A percentile compares a stretch with the other conserved stretches of the same genome.
Conservation (phyloP, 2,797 vertebrate species). For the Loris lydekkerianus region DNA sequence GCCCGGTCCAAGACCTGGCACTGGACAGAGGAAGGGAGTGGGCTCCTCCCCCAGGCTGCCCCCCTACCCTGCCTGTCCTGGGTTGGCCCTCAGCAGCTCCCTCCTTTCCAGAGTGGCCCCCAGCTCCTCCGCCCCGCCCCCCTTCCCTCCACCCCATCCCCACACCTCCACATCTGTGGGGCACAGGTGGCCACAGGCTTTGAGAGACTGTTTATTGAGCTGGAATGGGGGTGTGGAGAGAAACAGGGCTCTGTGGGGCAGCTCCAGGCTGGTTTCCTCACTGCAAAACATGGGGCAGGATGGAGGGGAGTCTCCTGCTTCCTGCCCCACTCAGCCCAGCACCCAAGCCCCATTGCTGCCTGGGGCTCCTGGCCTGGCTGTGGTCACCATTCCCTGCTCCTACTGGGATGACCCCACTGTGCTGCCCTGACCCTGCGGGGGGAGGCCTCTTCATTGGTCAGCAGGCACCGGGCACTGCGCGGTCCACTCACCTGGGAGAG, state of each 20-base stretch:
- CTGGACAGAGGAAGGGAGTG: neutral
- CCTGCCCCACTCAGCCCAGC: too few relatives aligned
- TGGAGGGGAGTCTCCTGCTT: too few relatives aligned
- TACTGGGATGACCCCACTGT: neutral
- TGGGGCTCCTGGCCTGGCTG: accelerated
- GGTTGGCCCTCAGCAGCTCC: too few relatives aligned
- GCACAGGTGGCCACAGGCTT: too few relatives aligned
- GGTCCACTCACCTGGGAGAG: neutral
- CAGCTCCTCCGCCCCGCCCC: too few relatives aligned
- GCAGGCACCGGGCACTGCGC: accelerated
- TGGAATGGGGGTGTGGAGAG: neutral
- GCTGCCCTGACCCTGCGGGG: neutral
- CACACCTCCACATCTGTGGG: too few relatives aligned
- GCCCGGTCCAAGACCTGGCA: too few relatives aligned
- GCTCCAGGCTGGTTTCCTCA: neutral
- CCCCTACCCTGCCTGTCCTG: too few relatives aligned
- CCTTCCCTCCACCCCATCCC: too few relatives aligned
- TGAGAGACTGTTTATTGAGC: neutral
- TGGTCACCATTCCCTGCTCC: accelerated
- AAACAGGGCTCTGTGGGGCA: too few relatives aligned
- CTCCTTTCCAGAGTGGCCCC: too few relatives aligned
- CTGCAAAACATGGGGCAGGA: neutral
- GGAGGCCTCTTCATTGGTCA: neutral
- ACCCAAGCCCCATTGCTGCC: neutral
- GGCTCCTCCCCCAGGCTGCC: neutral